phyloP scores from a whole-genome alignment of 1,140 invertebrate species.

The Drosophila ironensis region DNA sequence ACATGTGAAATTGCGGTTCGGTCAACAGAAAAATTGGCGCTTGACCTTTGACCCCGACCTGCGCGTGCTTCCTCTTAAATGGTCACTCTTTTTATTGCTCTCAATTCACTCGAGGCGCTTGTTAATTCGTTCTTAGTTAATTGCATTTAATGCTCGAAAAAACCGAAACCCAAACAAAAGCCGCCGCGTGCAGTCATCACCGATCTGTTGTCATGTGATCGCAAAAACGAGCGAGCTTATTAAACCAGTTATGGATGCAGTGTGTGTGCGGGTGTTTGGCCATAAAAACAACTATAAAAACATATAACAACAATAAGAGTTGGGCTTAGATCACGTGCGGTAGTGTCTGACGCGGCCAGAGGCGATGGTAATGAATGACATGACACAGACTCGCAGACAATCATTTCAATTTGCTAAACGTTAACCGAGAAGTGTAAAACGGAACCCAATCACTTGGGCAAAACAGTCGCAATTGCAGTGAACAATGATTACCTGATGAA shows the following conservation, averaged over 20 bases:
- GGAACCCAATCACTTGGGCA: slow-evolving; percentile 13
- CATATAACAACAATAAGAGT: slow-evolving; percentile 15
- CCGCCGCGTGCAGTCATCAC: slow-evolving; percentile 3
- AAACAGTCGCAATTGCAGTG: neutral
- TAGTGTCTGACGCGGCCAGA: slow-evolving; percentile 20
- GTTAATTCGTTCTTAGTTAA: slow-evolving; percentile 62
- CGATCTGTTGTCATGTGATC: slow-evolving; percentile 56
- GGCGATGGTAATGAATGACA: slow-evolving; percentile 39
- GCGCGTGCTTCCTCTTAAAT: slow-evolving; percentile 43
- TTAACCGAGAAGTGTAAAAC: slow-evolving; percentile 5
- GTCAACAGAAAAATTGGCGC: slow-evolving; percentile 18
- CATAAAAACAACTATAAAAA: neutral
- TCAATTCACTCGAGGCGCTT: slow-evolving; percentile 39
- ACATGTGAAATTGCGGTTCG: slow-evolving; percentile 30
- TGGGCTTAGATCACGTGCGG: slow-evolving; percentile 63
- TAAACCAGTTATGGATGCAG: slow-evolving; percentile 66
- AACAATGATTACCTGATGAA: slow-evolving; percentile 1
- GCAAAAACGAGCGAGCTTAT: slow-evolving; percentile 20
- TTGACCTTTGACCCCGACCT: slow-evolving; percentile 62
- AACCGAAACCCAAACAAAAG: neutral
- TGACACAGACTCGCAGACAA: slow-evolving; percentile 11
- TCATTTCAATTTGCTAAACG: slow-evolving; percentile 47
- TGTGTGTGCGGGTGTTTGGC: slow-evolving; percentile 10
- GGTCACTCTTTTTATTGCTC: slow-evolving; percentile 22
- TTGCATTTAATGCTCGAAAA: slow-evolving; percentile 42